A percentile compares a stretch with the other conserved stretches of the same genome.
These are phyloP conservation scores for Percopsis omiscomaycus DNA, from an alignment of 2,797 vertebrate genomes.

Conservation along the genomic window DNA sequence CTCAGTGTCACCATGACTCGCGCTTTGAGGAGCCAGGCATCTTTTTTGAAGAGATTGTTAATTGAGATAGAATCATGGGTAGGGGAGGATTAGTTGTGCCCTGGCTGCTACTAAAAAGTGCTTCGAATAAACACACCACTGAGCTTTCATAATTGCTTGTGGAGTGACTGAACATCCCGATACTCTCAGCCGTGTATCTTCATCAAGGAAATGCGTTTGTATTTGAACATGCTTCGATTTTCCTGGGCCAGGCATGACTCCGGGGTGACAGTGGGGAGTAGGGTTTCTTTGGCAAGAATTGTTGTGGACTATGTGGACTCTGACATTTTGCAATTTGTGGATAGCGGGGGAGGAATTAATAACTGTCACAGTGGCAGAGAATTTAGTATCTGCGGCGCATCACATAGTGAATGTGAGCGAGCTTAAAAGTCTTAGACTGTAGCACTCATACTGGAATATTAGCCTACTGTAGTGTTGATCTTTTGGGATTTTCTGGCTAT, in stretches of 20 bases:
- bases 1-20: slow-evolving; percentile 68
- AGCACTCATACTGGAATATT: too few species aligned
- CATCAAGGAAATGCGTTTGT: slow-evolving; percentile 35
- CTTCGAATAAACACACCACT: slow-evolving; percentile 62
- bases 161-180: slow-evolving; percentile 36
- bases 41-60: slow-evolving; percentile 60
- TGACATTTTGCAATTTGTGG: slow-evolving; percentile 1
- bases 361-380: too few species aligned
- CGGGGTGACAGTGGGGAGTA: slow-evolving; percentile 14
- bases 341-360: too few species aligned
- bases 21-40: slow-evolving; percentile 59
- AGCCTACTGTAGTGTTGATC: too few species aligned
- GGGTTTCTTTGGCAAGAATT: slow-evolving; percentile 16
- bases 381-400: too few species aligned
- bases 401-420: too few species aligned
- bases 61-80: slow-evolving; percentile 56
- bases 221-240: slow-evolving; percentile 34
- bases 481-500: too few species aligned
- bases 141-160: slow-evolving; percentile 59
- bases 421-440: too few species aligned
- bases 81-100: slow-evolving; percentile 68
- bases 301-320: background rate
- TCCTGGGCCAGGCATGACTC: slow-evolving; percentile 21
- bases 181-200: slow-evolving; percentile 30
- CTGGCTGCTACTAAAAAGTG: slow-evolving; percentile 51